Evolutionary conservation across 2,888 invertebrate species (phyloP), one percentile per base, ranked within the genome.

Genomic region (Phania funesta): DNA sequence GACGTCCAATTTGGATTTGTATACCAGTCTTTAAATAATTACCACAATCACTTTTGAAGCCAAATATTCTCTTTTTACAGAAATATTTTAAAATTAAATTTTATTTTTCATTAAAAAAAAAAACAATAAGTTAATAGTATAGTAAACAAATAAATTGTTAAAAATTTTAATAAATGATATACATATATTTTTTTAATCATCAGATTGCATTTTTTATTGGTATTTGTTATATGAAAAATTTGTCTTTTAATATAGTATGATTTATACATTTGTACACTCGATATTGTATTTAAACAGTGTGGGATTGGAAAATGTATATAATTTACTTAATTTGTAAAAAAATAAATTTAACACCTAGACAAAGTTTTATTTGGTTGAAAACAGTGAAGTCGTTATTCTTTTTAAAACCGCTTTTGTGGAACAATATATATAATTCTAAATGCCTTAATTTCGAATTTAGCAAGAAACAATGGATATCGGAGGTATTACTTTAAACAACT

Each of bases 21-120:
- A 68, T 76, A 62, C 76, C 68, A 76, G 76, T 76, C 76, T 76
- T 74, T 62, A 41, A 60, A 22, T 67, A 16, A 76, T 76, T 76
- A 44, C 68, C 52, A 52, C 52, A 52, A 68, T 60, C 41, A 68
- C 60, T 44, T 68, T 35, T 26, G 35, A 13, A 71, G 29, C 41
- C 38, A 50, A 50, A 22, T 46, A 0, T 58, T 18, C 16, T 32
- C 38, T 44, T 41, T 20, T 18, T 8, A n/a, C 13, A 7, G 5
- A 44, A 46, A 22, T 32, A 32, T 41, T 41, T 58, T 41, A 11
- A 52, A 76, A 67, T 29, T 26, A 65, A 44, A 67, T 64, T 11
- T 38, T 56, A 41, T 41, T 38, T 35, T n/a, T n/a, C 50, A n/a
- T 32, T 56, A 8, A 56, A 71, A 62, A 46, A 56, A 48, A 54